A percentile compares a stretch with the other conserved stretches of the same genome.
Conservation (phyloP, 1,140 invertebrate species). For the Rhysida immarginata region DNA sequence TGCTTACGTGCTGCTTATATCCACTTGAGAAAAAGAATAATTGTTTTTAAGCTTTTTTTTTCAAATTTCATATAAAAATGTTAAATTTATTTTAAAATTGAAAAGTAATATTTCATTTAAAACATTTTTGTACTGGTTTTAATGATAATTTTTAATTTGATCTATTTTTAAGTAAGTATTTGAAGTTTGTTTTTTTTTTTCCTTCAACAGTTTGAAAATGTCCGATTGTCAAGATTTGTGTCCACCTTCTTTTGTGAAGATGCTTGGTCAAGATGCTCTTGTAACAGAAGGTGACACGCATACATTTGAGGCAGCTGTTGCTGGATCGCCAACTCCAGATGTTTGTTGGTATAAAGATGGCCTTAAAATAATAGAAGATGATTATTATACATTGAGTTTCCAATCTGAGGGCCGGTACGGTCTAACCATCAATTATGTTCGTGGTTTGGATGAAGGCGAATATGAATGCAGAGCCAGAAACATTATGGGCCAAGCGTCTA, state of each 20-base stretch:
- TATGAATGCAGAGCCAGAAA: conserved; percentile 35
- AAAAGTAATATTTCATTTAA: too few relatives aligned
- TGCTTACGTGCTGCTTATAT: too few relatives aligned
- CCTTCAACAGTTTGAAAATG: neutral
- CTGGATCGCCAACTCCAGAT: neutral
- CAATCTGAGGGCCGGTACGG: conserved; percentile 15
- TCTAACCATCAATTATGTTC: conserved; percentile 25
- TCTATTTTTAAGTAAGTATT: too few relatives aligned
- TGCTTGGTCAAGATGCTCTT: neutral
- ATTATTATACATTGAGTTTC: conserved; percentile 8
- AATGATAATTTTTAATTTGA: too few relatives aligned
- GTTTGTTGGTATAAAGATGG: neutral
- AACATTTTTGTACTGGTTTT: too few relatives aligned
- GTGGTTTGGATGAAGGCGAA: conserved; percentile 34
- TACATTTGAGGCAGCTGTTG: neutral
- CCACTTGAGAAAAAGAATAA: too few relatives aligned
- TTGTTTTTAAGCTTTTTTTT: too few relatives aligned
- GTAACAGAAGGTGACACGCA: neutral
- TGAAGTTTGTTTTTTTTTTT: neutral
- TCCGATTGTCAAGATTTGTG: neutral
- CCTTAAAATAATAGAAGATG: neutral
- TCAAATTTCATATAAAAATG: too few relatives aligned
- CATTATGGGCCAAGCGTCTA: conserved; percentile 33
- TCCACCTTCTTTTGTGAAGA: neutral
- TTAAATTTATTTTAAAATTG: too few relatives aligned